phyloP scores from a whole-genome alignment of 1,140 invertebrate species.

The Gonatopus flavifemur region DNA sequence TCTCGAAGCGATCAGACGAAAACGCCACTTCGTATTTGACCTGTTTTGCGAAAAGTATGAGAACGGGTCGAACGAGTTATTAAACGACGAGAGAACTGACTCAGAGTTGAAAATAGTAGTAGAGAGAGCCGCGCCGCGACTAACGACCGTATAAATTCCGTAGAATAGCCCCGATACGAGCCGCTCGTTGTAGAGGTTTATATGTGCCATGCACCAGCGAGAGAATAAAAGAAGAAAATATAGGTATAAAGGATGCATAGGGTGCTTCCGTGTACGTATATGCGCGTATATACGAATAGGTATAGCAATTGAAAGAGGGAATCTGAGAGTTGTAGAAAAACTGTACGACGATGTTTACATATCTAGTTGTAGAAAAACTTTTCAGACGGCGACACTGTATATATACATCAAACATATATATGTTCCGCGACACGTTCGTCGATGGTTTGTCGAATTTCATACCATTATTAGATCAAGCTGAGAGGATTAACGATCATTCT shows the following conservation, averaged over 20 bases:
- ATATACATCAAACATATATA: background rate
- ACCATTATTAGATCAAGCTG: too few species aligned
- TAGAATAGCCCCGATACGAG: conserved; percentile 28
- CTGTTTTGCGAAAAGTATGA: conserved; percentile 34
- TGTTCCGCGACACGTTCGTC: too few species aligned
- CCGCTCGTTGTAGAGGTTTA: conserved; percentile 31
- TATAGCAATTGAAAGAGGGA: background rate
- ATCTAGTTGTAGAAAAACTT: conserved; percentile 32
- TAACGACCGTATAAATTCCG: conserved; percentile 37
- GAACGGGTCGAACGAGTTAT: conserved; percentile 33
- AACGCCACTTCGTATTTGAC: conserved; percentile 26
- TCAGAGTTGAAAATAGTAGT: conserved; percentile 29
- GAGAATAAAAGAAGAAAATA: conserved; percentile 13
- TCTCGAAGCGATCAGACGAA: too few species aligned
- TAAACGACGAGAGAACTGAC: conserved; percentile 17
- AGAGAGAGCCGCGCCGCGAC: conserved; percentile 9
- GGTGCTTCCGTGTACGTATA: too few species aligned
- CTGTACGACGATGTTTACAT: conserved; percentile 32
- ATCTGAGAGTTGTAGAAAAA: conserved; percentile 34
- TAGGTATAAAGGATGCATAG: background rate
- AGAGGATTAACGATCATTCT: too few species aligned
- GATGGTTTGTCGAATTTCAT: conserved; percentile 33
- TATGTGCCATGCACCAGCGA: conserved; percentile 20
- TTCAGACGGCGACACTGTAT: conserved; percentile 32
- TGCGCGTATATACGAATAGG: background rate